Base-by-base conservation (phyloP, 2,888 invertebrate species). In the Amblyjoppa fuscipennis region DNA sequence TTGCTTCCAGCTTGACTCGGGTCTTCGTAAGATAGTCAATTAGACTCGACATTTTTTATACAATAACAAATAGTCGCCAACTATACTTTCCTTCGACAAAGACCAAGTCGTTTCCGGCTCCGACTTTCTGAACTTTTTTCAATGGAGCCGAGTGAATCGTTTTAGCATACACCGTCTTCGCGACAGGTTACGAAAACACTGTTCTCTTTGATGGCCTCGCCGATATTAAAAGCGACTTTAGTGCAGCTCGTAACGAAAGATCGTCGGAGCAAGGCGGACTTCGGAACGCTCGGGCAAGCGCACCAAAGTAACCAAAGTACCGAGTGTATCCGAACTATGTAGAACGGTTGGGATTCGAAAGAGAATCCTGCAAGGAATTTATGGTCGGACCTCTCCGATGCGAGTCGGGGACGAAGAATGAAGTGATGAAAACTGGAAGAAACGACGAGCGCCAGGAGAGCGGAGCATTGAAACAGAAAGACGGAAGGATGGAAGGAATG, bases 371-470 rank as follows among this genome's bases (percentile, higher is more conserved):
- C 87, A 87, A 90, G 83, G 69, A 86, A 88, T 88, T 90, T 88
- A 87, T 89, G 89, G 88, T 90, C 90, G 89, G 89, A 87, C 70
- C 53, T 66, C 69, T 70, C 59, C 49, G 25, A 49, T 71, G 75
- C 71, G 64, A 81, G 53, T 85, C 66, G 11, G 20, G 66, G 16
- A 66, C 53, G 49, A 41, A 34, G 49, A 34, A 71, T 45, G 79
- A 75, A 78, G 69, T 41, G 64, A 76, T 53, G 68, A 69, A 76
- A 68, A 34, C 49, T 25, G 7, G 3, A n/a, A 66, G 73, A 68
- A 75, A 68, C 5, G 38, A 70, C 59, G 11, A 38, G n/a, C 56
- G 51, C 64, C 64, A 25, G 53, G 25, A 38, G 25, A 28, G 20
- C 4, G 4, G 34, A 25, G 11, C 16, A 51, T 61, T 76, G 38